phyloP scores from a whole-genome alignment of 2,888 invertebrate species.

The Candidula unifasciata region DNA sequence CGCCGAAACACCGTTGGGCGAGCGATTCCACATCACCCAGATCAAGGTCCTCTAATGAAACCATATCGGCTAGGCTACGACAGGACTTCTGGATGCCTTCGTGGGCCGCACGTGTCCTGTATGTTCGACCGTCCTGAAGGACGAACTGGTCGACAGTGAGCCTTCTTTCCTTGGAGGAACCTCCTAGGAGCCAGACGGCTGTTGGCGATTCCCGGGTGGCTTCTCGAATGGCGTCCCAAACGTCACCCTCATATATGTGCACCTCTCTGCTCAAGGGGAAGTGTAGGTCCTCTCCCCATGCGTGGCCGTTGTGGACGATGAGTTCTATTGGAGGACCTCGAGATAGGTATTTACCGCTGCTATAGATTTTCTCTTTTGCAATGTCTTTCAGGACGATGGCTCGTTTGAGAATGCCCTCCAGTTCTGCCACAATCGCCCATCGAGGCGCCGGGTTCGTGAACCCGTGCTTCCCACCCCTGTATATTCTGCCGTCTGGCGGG shows the following conservation, averaged over 20 bases:
- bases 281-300: too few relatives aligned
- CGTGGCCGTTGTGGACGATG: too few relatives aligned
- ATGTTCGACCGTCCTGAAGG: too few relatives aligned
- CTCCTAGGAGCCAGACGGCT: too few relatives aligned
- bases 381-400: constrained; percentile 19
- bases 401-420: too few relatives aligned
- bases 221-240: neutral
- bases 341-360: neutral
- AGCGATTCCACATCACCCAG: neutral
- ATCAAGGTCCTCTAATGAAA: neutral
- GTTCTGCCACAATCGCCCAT: neutral
- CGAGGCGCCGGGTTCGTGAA: neutral
- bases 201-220: too few relatives aligned
- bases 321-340: neutral
- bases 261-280: neutral
- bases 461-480: constrained; percentile 13
- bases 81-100: too few relatives aligned
- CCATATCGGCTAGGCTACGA: too few relatives aligned
- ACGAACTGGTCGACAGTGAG: too few relatives aligned
- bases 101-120: too few relatives aligned
- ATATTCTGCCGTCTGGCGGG: too few relatives aligned
- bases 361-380: neutral
- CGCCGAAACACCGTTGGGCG: too few relatives aligned
- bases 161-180: neutral
- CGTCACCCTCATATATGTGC: neutral